These are phyloP conservation scores for Metridium senile DNA, from an alignment of 92 coral and sea anemone genomes.

Conservation along the genomic window DNA sequence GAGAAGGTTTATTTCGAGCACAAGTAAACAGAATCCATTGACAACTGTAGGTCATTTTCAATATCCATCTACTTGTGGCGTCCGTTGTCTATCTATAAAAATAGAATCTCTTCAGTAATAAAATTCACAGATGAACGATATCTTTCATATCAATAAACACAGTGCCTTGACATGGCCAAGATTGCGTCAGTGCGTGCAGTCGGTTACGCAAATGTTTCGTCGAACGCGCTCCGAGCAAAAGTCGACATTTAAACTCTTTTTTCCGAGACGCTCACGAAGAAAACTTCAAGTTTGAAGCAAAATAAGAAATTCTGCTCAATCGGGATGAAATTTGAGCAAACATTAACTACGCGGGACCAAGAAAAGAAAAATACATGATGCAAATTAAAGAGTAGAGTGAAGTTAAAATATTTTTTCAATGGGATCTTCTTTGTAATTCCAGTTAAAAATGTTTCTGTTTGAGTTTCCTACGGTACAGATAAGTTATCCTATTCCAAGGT, in stretches of 20 bases:
- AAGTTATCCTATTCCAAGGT: no score
- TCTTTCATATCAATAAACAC: constrained; percentile 7
- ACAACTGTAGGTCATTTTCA: constrained; percentile 1
- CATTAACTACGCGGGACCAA: neutral
- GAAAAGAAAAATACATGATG: no score
- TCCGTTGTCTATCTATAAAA: neutral
- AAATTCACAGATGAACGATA: neutral
- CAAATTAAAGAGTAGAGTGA: no score
- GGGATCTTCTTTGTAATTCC: no score
- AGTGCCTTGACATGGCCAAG: neutral
- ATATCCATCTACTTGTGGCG: neutral
- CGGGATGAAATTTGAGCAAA: neutral
- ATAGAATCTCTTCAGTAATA: neutral
- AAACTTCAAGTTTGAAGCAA: neutral
- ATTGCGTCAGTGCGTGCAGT: constrained; percentile 8
- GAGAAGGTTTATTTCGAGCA: no score
- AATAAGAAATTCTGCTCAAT: neutral
- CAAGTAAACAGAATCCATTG: neutral
- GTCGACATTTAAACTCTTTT: neutral
- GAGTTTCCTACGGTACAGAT: no score
- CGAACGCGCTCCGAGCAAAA: neutral
- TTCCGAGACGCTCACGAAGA: neutral
- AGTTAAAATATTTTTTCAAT: no score
- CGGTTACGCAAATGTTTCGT: constrained; percentile 10
- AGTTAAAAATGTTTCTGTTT: no score